Evolutionary conservation across 2,888 invertebrate genomes (phyloP).

Genomic region (Microctonus brassicae): DNA sequence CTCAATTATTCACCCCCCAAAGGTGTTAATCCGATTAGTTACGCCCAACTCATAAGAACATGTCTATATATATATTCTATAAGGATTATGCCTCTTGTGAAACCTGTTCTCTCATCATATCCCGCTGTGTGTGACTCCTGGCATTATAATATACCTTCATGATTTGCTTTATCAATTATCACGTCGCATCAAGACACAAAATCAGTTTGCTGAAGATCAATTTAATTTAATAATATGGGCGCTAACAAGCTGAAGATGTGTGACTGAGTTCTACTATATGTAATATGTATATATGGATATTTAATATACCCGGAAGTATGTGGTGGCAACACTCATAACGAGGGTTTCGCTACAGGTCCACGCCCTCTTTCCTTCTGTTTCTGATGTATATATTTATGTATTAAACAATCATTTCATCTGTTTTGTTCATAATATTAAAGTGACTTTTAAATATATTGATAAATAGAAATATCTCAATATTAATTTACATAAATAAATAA

Average conservation of each 20-base stretch:
- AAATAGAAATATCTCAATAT: neutral
- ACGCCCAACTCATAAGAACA: conserved; percentile 18
- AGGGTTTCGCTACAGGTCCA: neutral
- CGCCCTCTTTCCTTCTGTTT: neutral
- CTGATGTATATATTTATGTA: neutral
- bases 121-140: conserved; percentile 12
- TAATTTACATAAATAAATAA: too few species aligned
- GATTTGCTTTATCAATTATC: conserved; percentile 22
- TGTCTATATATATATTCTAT: neutral
- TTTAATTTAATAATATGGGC: neutral
- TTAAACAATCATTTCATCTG: neutral
- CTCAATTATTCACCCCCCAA: conserved; percentile 41
- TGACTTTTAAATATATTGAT: neutral
- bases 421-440: neutral
- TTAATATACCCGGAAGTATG: neutral
- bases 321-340: neutral
- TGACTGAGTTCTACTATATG: neutral
- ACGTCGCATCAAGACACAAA: conserved; percentile 6
- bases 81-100: conserved; percentile 15
- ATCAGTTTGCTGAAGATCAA: conserved; percentile 21
- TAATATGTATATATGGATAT: neutral
- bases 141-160: conserved; percentile 5
- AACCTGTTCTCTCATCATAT: conserved; percentile 28
- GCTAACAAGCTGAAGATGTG: neutral
- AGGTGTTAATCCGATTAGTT: conserved; percentile 48